Base-by-base conservation (phyloP, 2,888 invertebrate genomes). In the Agriopis leucophaearia region DNA sequence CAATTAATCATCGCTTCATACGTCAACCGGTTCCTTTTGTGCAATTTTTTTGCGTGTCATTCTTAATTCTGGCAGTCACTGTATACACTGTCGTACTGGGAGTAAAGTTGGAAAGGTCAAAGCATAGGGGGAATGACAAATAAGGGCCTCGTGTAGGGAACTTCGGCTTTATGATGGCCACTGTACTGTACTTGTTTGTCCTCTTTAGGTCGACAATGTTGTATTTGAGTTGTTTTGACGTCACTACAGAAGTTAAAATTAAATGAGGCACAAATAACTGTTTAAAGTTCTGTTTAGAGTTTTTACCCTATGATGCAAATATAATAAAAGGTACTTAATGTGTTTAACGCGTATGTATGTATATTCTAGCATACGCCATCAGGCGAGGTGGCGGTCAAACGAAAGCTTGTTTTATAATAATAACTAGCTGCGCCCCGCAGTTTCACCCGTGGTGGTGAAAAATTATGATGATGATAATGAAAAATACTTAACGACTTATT, bases 111-210 rank as follows among this genome's bases (percentile, higher is more conserved):
- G 54, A 68, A 69, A 72, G 72, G 74, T 72, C 76, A 70, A 54
- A 66, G 64, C 69, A 71, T 64, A 71, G 68, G 71, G 72, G 55
- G 59, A 66, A 72, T 74, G 74, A 71, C 70, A 74, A 74, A 74
- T 74, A 72, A 74, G 74, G 74, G 72, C 61, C 51, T 18, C 64
- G 66, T 71, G 67, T 63, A 51, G 18, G 55, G 44, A 72, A 70
- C 68, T 72, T 67, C 15, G 52, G 63, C 68, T 67, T 69, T 70
- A 69, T 72, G 67, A 74, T 57, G 52, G 66, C 57, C 52, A 55
- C 57, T 59, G 58, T 48, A 68, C 36, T 61, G 61, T 60, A 57
- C 71, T 59, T 73, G 66, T 67, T 66, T 38, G 60, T 63, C 42
- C 66, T 64, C 50, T 55, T 57, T 57, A 48, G 54, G 54, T 45